Conservation (phyloP, 64 coral and sea anemone species). For the Montipora capricornis region DNA sequence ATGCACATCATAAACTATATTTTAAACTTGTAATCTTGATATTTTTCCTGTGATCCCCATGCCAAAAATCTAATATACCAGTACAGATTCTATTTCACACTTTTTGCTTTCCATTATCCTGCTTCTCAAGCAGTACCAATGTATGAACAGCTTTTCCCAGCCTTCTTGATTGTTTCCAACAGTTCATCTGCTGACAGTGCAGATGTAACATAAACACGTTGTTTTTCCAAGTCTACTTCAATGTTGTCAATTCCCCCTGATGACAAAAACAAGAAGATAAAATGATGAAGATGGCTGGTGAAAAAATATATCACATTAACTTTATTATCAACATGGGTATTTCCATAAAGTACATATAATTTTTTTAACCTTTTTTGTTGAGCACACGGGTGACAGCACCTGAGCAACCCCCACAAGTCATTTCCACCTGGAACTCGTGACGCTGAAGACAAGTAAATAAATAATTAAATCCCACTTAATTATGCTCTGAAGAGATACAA, state of each 20-base stretch:
- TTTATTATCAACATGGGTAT: too few species aligned
- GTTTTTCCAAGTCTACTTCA: conserved; percentile 93
- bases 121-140: conserved; percentile 62
- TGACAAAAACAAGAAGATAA: neutral
- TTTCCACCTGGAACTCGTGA: conserved; percentile 97
- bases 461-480: too few species aligned
- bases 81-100: neutral
- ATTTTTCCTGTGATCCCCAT: too few species aligned
- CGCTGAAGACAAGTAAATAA: conserved; percentile 13
- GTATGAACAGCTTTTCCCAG: conserved; percentile 82
- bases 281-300: neutral
- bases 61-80: too few species aligned
- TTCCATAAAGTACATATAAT: neutral
- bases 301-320: too few species aligned
- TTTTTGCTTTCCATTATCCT: neutral
- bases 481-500: too few species aligned
- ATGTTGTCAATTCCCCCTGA: conserved; percentile 66
- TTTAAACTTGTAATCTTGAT: too few species aligned
- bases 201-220: conserved; percentile 91
- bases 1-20: too few species aligned
- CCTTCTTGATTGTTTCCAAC: conserved; percentile 88
- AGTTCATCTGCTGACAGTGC: conserved; percentile 77
- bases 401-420: conserved; percentile 96
- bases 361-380: conserved; percentile 70
- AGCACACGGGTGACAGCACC: conserved; percentile 95